phyloP scores from a whole-genome alignment of 2,888 invertebrate species.

The Eilema depressum region DNA sequence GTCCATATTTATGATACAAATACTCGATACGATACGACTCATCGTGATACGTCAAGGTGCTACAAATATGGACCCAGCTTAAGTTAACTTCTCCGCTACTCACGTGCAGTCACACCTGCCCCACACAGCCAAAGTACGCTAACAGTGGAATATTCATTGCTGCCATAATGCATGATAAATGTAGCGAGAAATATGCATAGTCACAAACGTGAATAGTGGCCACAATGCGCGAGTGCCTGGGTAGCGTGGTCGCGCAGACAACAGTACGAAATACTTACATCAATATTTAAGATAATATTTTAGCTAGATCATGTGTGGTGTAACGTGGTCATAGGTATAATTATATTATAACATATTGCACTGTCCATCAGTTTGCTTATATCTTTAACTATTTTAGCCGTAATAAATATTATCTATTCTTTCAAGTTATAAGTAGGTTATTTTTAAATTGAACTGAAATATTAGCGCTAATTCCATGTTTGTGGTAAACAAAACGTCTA shows the following conservation, averaged over 20 bases:
- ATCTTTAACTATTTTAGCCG: not conserved
- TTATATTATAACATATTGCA: no score
- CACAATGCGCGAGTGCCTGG: slow-evolving; percentile 56
- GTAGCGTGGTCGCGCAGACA: slow-evolving; percentile 35
- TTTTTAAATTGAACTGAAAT: no score
- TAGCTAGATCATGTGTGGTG: not conserved
- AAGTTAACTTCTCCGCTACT: not conserved
- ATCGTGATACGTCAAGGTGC: no score
- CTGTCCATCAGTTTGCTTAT: not conserved
- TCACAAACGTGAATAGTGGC: slow-evolving; percentile 65
- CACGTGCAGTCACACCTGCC: slow-evolving; percentile 1
- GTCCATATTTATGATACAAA: no score
- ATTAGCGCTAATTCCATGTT: no score
- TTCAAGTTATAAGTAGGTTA: no score
- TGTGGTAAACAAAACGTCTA: no score
- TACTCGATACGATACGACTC: no score
- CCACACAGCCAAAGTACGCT: slow-evolving; percentile 60
- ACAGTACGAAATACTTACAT: slow-evolving; percentile 16
- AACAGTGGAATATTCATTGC: slow-evolving; percentile 83
- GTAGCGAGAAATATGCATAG: slow-evolving; percentile 76
- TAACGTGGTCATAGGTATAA: not conserved
- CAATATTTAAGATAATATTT: not conserved
- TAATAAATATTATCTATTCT: no score
- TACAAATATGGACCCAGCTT: no score
- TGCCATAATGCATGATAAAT: slow-evolving; percentile 79